phyloP scores from a whole-genome alignment of 2,797 vertebrate species.

The Mionectes olivaceus region DNA sequence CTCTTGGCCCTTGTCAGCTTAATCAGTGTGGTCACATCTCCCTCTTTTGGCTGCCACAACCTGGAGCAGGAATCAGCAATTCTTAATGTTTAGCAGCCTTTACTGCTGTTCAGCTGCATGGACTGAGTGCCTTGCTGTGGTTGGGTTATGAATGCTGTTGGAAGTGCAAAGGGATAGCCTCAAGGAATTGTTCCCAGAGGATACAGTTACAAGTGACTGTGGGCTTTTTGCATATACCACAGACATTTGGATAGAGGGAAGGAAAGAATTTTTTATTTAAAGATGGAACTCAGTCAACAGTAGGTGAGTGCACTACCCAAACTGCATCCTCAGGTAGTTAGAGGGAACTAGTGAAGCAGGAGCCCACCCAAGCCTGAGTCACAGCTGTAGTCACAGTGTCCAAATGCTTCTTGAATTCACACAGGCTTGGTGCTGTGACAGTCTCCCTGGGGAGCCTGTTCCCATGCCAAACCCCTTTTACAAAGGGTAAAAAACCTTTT shows the following conservation, averaged over 20 bases:
- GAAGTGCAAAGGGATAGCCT: background rate
- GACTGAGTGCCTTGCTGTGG: fast-evolving
- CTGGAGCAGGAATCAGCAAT: background rate
- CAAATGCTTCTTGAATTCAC: background rate
- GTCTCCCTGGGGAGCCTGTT: background rate
- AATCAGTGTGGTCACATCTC: background rate
- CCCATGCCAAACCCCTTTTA: background rate
- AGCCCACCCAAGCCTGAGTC: background rate
- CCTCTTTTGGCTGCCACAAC: background rate
- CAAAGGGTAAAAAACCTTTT: background rate
- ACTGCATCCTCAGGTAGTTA: background rate
- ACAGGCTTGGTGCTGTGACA: background rate
- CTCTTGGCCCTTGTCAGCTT: background rate
- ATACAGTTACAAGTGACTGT: fast-evolving
- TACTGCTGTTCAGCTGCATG: background rate
- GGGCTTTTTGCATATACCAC: background rate
- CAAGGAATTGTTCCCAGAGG: background rate
- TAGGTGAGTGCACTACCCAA: background rate
- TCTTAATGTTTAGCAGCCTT: background rate
- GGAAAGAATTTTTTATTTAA: background rate
- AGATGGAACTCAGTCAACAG: background rate
- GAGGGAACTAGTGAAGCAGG: background rate
- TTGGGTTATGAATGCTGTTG: fast-evolving
- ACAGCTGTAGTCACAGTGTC: fast-evolving
- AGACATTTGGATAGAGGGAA: background rate